Evolutionary conservation across 1,140 invertebrate genomes (phyloP), one percentile per base, ranked within the genome.

Genomic region (Macrosteles quadrilineatus): DNA sequence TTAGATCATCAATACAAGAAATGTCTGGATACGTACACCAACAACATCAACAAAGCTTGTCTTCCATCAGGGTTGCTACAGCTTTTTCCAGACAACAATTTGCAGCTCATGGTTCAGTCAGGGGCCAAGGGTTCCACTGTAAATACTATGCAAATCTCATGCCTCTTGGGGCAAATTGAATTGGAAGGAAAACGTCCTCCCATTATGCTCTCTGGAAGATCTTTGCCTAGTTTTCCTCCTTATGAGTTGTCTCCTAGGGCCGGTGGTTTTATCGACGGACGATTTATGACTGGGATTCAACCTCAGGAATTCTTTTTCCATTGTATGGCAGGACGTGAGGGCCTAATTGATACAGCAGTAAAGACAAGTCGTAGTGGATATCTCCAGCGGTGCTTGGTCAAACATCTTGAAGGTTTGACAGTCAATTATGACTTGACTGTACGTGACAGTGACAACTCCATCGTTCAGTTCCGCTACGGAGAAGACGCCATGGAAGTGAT

Each of bases 231-330:
- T 76, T 99, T 99, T 79, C 82, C 85, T n/a, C 85, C 91, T 0
- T 98, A 96, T 77, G 96, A 99, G 77, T 87, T 91, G 17, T 87
- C 92, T 0, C 97, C 97, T 0, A 84, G 94, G 77, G 94, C 97
- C 29, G 97, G 98, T 45, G 98, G 98, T 17, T 99, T 98, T 79
- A 94, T 99, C 40, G 92, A 93, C 75, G 93, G 95, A 1, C 85
- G 98, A 30, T 99, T 99, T 77, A 91, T 99, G 86, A 99, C 97
- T 0, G 98, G 98, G 66, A 96, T 99, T 72, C 88, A 94, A 77
- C 96, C 97, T 0, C 96, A 98, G 82, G 97, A 99, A 79, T 98
- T 98, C 78, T 99, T 98, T 82, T 99, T 98, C 81, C 97, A 99
- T 87, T 99, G 97, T 79, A 99, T 99, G 97, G 98, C 98, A 64